Conservation (phyloP, 2,888 invertebrate species). For the Metopia argyrocephala region DNA sequence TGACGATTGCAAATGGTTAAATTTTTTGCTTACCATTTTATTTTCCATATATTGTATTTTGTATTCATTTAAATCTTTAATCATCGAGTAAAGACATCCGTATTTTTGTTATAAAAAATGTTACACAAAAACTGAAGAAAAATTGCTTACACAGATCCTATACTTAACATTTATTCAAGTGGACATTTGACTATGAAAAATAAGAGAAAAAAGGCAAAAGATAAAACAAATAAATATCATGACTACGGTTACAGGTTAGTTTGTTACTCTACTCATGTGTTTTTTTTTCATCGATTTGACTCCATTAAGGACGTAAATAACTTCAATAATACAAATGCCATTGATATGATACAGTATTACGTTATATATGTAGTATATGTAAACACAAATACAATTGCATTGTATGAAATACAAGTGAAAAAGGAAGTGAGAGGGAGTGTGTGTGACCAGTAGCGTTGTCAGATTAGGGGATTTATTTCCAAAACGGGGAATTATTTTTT, state of each 20-base stretch:
- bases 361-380: neutral
- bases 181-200: conserved; percentile 55
- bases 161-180: conserved; percentile 57
- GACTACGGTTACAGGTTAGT: conserved; percentile 23
- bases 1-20: neutral
- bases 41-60: conserved; percentile 23
- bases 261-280: neutral
- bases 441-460: conserved; percentile 32
- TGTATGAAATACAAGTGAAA: too few relatives aligned
- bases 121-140: neutral
- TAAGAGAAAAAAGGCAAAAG: neutral
- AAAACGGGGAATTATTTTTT: too few relatives aligned
- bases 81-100: conserved; percentile 31
- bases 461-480: too few relatives aligned
- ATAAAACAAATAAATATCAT: conserved; percentile 13
- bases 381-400: neutral
- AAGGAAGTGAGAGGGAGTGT: too few relatives aligned
- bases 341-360: conserved; percentile 41
- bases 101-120: conserved; percentile 32
- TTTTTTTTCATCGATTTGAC: neutral
- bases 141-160: conserved; percentile 4
- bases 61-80: conserved; percentile 42
- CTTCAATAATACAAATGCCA: conserved; percentile 52
- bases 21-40: conserved; percentile 14
- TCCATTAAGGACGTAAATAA: conserved; percentile 57